phyloP scores from a whole-genome alignment of 2,888 invertebrate species.

The Campaea margaritaria region DNA sequence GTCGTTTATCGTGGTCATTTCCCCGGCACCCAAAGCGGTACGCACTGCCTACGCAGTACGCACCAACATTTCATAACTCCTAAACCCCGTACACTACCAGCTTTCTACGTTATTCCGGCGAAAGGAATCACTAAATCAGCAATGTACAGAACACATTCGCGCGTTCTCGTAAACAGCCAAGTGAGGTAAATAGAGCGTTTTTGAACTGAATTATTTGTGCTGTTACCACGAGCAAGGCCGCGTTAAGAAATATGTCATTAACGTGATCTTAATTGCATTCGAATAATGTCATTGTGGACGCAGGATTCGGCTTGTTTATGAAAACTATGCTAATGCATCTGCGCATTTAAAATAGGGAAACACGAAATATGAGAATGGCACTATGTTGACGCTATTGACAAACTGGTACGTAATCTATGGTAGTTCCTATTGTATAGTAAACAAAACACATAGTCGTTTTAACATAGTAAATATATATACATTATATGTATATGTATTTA shows the following conservation, averaged over 20 bases:
- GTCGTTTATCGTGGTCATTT: conserved; percentile 73
- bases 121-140: conserved; percentile 7
- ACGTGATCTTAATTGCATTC: conserved; percentile 58
- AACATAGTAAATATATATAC: no score
- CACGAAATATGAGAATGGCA: conserved; percentile 5
- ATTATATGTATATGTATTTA: no score
- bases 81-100: conserved; percentile 25
- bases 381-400: background rate
- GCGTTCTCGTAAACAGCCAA: conserved; percentile 5
- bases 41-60: conserved; percentile 39
- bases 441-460: no score
- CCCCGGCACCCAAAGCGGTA: conserved; percentile 51
- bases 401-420: no score
- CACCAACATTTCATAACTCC: conserved; percentile 26
- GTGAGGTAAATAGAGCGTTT: conserved; percentile 26
- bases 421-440: no score
- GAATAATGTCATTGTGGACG: conserved; percentile 53
- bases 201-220: conserved; percentile 42
- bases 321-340: conserved; percentile 35
- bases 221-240: conserved; percentile 39
- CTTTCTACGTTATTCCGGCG: background rate
- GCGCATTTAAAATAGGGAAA: conserved; percentile 19
- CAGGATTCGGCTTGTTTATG: conserved; percentile 40
- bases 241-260: conserved; percentile 53
- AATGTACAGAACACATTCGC: conserved; percentile 4